Conservation (phyloP, 2,797 vertebrate species). For the Pangasius krempfi region DNA sequence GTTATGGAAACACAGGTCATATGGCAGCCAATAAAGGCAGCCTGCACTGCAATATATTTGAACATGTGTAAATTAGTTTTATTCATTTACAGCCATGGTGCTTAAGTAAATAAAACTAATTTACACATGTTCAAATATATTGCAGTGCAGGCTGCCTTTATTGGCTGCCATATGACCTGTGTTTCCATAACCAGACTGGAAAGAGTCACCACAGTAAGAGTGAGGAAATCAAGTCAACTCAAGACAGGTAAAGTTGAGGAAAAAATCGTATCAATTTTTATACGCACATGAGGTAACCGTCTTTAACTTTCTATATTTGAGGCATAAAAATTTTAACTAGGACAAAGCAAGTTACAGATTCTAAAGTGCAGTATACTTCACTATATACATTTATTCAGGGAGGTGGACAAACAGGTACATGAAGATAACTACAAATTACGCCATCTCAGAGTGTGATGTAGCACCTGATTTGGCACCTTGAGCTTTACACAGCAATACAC, state of each 20-base stretch:
- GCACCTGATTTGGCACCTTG: neutral
- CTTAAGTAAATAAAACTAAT: neutral
- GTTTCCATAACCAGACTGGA: conserved; percentile 43
- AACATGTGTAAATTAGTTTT: neutral
- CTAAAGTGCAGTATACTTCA: neutral
- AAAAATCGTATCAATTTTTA: neutral
- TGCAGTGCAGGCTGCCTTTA: conserved; percentile 4
- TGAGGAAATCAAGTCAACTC: neutral
- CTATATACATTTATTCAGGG: neutral
- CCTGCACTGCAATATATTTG: neutral
- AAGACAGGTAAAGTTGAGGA: neutral
- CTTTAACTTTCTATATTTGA: neutral
- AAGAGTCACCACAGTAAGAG: neutral
- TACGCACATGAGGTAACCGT: neutral
- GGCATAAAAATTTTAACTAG: neutral
- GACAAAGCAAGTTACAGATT: neutral
- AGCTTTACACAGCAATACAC: neutral
- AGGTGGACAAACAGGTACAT: neutral
- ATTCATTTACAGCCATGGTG: neutral
- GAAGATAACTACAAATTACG: neutral
- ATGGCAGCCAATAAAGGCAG: conserved; percentile 37
- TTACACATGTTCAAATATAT: conserved; percentile 2
- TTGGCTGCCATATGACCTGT: conserved; percentile 38
- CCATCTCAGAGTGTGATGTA: neutral
- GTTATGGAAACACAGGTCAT: conserved; percentile 37